Conservation (phyloP, 2,888 invertebrate genomes). For the Ornithoptera priamus region DNA sequence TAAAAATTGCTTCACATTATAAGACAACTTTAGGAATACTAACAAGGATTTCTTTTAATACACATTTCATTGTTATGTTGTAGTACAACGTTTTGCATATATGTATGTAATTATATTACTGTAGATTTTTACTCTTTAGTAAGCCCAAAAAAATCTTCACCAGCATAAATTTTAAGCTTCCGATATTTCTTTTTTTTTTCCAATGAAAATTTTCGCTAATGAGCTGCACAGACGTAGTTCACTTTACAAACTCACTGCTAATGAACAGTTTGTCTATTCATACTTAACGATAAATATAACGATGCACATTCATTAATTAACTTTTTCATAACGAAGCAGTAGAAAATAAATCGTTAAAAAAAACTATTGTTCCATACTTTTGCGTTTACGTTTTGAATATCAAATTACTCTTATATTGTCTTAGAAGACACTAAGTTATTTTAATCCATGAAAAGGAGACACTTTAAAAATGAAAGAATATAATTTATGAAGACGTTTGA, state of each 20-base stretch:
- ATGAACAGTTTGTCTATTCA: slow-evolving; percentile 2
- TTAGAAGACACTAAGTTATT: neutral
- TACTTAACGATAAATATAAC: neutral
- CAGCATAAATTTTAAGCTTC: slow-evolving; percentile 1
- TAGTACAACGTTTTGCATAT: neutral
- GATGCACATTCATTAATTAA: neutral
- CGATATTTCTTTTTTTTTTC: slow-evolving; percentile 13
- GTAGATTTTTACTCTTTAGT: neutral
- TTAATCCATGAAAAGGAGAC: neutral
- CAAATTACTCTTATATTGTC: too few relatives aligned
- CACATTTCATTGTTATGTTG: neutral
- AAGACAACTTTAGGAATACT: neutral
- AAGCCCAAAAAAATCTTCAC: neutral
- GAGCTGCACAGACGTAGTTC: slow-evolving; percentile 33
- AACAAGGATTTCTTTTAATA: neutral
- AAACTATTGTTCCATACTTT: neutral
- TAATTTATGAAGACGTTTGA: neutral
- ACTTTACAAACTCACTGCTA: slow-evolving; percentile 26
- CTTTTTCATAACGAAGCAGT: neutral
- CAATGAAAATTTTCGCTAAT: slow-evolving; percentile 35
- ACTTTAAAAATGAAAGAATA: neutral
- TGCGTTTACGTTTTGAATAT: neutral
- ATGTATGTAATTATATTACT: neutral
- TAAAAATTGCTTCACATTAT: neutral
- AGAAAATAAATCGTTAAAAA: neutral